Evolutionary conservation across 1,140 invertebrate genomes (phyloP), one percentile per base, ranked within the genome.

Genomic region (Meloidogyne floridensis): DNA sequence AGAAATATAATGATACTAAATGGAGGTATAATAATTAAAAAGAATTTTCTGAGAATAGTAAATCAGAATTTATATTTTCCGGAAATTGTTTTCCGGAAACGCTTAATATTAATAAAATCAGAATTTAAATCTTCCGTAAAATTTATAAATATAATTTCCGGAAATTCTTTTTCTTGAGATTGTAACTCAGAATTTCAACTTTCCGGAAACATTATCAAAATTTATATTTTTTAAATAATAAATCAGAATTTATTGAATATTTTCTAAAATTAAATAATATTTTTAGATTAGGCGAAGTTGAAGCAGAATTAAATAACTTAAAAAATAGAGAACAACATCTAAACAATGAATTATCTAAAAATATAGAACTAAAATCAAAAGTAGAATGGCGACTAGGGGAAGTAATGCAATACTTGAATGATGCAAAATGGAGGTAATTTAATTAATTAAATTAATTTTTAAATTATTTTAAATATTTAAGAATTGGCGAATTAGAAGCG

Each of bases 331-430:
- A 54, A 43, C 18, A 32, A 71, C 10, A n/a, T 71, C 9, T 79
- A 56, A 47, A 74, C 8, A 42, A n/a, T 18, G 32, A 51, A 72
- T 47, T 81, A 18, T 5, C 54, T 5, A 69, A 81, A 65, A 43
- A 32, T 11, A 69, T 53, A 65, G 81, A 82, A 18, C 72, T 84
- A 18, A 82, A 82, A 59, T 51, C 82, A 5, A 82, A 83, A 47
- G 54, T 82, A 11, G 81, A 82, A 8, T 83, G 82, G 82, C 83
- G 82, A 2, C 47, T 84, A 18, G 83, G 83, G 0, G 82, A 83
- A 18, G 73, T 83, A 43, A 83, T 59, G 32, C 82, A 83, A 20
- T 84, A 56, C 18, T 83, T 83, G 83, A 83, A 83, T 59, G 82
- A 83, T 43, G 51, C 81, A 18, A 83, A 83, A 53, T 83, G 82